A percentile compares a stretch with the other conserved stretches of the same genome.
Conservation (phyloP, 2,113 vertebrate genomes). For the Labeo catla region DNA sequence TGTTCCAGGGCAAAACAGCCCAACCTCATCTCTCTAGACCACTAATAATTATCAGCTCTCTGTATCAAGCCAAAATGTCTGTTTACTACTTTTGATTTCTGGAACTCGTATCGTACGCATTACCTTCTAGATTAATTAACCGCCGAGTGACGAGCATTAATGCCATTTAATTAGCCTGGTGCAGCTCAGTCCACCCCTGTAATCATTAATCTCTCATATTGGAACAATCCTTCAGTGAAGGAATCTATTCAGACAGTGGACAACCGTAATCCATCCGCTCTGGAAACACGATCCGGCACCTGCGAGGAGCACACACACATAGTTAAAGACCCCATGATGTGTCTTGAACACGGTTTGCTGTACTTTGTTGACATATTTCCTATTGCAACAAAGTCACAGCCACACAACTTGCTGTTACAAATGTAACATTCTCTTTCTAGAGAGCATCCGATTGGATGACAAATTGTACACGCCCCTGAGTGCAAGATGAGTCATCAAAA, state of each 20-base stretch:
- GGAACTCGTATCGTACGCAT: neutral
- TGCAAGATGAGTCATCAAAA: neutral
- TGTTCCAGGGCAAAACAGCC: neutral
- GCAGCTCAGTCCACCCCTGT: conserved; percentile 37
- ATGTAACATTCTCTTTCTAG: neutral
- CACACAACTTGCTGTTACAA: neutral
- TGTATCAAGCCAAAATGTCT: neutral
- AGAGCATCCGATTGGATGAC: neutral
- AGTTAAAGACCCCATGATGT: neutral
- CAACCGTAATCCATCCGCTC: conserved; percentile 30
- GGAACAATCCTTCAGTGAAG: conserved; percentile 48
- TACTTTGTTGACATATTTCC: neutral
- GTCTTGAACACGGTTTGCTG: neutral
- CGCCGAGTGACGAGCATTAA: neutral
- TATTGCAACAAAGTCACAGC: neutral
- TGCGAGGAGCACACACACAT: neutral
- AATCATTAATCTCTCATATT: conserved; percentile 43
- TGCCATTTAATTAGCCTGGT: conserved; percentile 30
- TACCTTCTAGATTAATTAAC: conserved; percentile 14
- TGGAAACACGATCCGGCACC: neutral
- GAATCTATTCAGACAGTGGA: conserved; percentile 32
- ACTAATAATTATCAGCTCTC: neutral
- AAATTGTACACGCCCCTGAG: neutral
- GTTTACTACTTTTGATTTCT: neutral
- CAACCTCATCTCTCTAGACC: neutral